Evolutionary conservation across 2,888 invertebrate genomes (phyloP).

Genomic region (Cataglyphis livida): DNA sequence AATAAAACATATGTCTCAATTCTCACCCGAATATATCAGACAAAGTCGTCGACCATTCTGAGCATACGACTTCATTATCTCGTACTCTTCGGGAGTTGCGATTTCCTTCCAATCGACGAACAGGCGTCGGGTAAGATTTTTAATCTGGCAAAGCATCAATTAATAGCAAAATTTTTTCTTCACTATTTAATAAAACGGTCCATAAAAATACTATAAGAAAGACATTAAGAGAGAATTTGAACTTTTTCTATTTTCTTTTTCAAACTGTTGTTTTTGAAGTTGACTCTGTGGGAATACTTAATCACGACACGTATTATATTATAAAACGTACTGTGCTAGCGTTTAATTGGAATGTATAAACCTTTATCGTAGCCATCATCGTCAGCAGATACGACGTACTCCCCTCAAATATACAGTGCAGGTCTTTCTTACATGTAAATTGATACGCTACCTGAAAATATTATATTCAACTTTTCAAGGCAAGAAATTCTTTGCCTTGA

Average conservation of each 20-base stretch:
- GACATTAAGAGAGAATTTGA: not conserved
- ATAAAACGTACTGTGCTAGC: not conserved
- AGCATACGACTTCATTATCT: conserved; percentile 30
- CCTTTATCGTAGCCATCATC: not conserved
- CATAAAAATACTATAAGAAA: not conserved
- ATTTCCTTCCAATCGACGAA: not conserved
- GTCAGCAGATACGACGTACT: not conserved
- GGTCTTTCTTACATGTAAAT: not conserved
- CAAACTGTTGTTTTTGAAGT: not conserved
- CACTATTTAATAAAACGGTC: not conserved
- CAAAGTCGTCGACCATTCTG: not conserved
- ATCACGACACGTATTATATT: not conserved
- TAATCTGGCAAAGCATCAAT: conserved; percentile 15
- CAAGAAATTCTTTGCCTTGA: not conserved
- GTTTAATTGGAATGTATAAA: conserved; percentile 17
- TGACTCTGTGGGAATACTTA: not conserved
- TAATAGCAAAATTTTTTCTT: not conserved
- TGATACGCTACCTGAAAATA: conserved; percentile 21
- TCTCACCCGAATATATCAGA: not conserved
- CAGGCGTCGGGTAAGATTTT: not conserved
- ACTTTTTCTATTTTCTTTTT: not conserved
- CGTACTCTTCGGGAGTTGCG: not conserved
- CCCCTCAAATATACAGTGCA: not conserved
- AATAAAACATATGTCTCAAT: not conserved
- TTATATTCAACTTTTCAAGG: not conserved